Evolutionary conservation across 2,113 vertebrate species (phyloP).

Genomic region (Platycercus adscitus): DNA sequence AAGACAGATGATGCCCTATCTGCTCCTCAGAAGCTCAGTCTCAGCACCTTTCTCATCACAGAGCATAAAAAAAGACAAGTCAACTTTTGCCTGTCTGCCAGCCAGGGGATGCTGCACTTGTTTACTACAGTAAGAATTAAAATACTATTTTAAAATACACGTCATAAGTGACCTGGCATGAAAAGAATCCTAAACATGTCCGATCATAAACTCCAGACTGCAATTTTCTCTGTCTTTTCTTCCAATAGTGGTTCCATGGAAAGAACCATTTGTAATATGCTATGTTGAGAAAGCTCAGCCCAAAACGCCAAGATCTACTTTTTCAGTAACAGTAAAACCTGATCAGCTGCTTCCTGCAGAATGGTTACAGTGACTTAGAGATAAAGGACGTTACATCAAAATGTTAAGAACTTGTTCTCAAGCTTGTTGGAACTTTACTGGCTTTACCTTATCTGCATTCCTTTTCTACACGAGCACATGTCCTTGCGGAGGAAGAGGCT

Average conservation of each 20-base stretch:
- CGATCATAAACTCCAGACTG: background rate
- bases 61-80: background rate
- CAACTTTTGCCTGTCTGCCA: constrained; percentile 16
- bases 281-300: background rate
- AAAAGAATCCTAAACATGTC: background rate
- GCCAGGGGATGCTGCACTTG: background rate
- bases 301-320: background rate
- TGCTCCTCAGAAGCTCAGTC: background rate
- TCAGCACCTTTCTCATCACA: background rate
- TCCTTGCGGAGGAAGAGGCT: constrained; percentile 97
- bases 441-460: constrained; percentile 96
- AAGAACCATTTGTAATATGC: background rate
- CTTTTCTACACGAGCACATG: constrained; percentile 98
- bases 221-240: background rate
- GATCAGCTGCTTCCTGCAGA: background rate
- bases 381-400: background rate
- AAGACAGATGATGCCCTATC: background rate
- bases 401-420: background rate
- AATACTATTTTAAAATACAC: background rate
- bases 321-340: background rate
- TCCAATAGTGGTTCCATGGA: background rate
- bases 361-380: background rate
- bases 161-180: background rate
- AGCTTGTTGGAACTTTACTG: background rate
- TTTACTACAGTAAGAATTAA: background rate